phyloP scores from a whole-genome alignment of 2,113 vertebrate species.

The Cranoglanis bouderius region DNA sequence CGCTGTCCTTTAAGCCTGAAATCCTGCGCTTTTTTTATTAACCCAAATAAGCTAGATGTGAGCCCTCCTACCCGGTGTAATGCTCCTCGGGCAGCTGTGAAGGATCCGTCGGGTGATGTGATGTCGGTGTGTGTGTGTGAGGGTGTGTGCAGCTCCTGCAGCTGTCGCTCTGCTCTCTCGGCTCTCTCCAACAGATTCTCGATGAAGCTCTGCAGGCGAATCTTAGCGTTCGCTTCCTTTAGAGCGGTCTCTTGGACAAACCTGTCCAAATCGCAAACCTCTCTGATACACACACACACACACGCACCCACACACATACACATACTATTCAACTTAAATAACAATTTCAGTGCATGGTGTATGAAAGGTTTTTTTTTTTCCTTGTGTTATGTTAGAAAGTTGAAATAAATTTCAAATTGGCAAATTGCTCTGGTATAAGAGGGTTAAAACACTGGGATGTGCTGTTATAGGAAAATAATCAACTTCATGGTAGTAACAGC shows the following conservation, averaged over 20 bases:
- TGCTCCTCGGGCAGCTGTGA: conserved; percentile 60
- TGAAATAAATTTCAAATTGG: too few relatives aligned
- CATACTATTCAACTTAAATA: neutral
- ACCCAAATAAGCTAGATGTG: neutral
- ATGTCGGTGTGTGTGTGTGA: conserved; percentile 58
- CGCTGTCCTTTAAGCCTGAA: neutral
- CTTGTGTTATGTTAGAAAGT: neutral
- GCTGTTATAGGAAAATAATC: neutral
- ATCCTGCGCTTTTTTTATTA: neutral
- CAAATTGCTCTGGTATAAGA: neutral
- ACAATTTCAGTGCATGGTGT: neutral
- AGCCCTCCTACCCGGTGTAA: conserved; percentile 21
- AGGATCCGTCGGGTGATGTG: conserved; percentile 61
- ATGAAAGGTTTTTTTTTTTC: neutral
- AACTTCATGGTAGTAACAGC: neutral
- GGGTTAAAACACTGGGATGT: neutral
- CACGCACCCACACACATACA: neutral
- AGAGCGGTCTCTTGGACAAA: conserved; percentile 87
- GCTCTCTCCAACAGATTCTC: conserved; percentile 90
- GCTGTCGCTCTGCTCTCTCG: conserved; percentile 83
- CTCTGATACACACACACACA: conserved; percentile 70
- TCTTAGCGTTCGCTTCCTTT: conserved; percentile 86
- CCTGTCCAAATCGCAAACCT: conserved; percentile 85
- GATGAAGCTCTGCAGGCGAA: conserved; percentile 90
- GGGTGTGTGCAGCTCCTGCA: conserved; percentile 69